These are phyloP conservation scores for Boulengeromyrus knoepffleri DNA, from an alignment of 2,113 vertebrate species.

Conservation along the genomic window DNA sequence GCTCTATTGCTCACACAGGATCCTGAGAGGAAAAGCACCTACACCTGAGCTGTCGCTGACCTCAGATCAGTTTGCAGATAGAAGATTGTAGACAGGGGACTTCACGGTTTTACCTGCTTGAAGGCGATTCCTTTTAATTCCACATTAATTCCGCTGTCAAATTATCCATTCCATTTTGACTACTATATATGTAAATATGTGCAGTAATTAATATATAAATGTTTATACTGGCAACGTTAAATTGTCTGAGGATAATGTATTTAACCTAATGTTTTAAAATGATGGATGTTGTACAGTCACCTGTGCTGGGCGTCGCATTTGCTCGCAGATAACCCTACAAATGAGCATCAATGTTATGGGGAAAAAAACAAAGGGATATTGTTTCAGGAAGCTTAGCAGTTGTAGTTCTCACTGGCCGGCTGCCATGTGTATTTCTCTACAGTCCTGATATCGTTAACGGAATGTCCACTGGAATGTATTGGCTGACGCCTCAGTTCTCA, in stretches of 20 bases:
- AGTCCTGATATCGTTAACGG: too few species aligned
- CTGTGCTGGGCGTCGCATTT: background rate
- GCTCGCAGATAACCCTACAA: background rate
- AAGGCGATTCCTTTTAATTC: background rate
- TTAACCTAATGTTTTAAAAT: background rate
- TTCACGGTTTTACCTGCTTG: background rate
- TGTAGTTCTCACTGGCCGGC: background rate
- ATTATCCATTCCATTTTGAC: background rate
- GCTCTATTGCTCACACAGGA: slow-evolving; percentile 76
- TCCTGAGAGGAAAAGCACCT: slow-evolving; percentile 71
- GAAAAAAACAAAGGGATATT: background rate
- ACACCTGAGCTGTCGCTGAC: slow-evolving; percentile 17
- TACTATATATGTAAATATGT: background rate
- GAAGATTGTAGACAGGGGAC: background rate
- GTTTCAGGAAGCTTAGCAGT: background rate
- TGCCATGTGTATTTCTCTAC: too few species aligned
- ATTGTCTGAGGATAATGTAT: background rate
- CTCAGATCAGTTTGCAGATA: background rate
- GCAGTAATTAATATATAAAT: background rate
- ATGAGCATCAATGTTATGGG: background rate
- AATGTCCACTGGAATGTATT: too few species aligned
- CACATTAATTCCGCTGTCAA: background rate
- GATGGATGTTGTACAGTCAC: background rate
- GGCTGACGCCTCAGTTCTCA: background rate
- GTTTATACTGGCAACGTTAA: background rate